Evolutionary conservation across 2,113 vertebrate species (phyloP), one percentile per base, ranked within the genome.

Genomic region (Brachyhypopomus gauderio): DNA sequence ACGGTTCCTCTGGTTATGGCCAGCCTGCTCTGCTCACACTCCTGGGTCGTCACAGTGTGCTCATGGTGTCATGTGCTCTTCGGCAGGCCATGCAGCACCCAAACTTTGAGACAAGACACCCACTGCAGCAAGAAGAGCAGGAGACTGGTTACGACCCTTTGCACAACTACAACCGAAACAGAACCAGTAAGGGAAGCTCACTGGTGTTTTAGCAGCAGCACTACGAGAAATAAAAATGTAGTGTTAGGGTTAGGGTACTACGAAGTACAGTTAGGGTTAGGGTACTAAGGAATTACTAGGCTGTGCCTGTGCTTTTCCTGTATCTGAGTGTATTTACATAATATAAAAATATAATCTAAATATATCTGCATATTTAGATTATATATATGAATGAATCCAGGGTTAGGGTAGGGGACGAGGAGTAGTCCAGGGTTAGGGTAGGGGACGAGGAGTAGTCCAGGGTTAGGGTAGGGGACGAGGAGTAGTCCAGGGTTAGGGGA

Each of bases 131-230:
- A 58, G 96, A 98, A 75, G 96, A 97, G 69, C 97, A 99, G 89
- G 98, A 99, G 94, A 95, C 96, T 4, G 97, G 96, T 45, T 93
- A 96, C 36, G 97, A 99, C 88, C 97, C 96, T 0, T 93, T 98
- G 78, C 92, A 95, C 77, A 94, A 91, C 80, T 95, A 94, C 66
- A 93, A 94, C 84, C 92, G 88, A 93, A 96, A 89, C 83, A 91
- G 56, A 74, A 90, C 91, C 88, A 92, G 96, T 98, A 91, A 90
- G 96, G 94, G 6, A 38, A 73, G 17, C 2, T 8, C 7, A 20
- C 6, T 60, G 14, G 0, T 38, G 48, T 75, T 23, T 19, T 63
- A 63, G 4, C 9, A 38, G 5, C 3, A 8, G 30, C 66, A 38
- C 8, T n/a, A 9, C 36, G 27, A 34, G 19, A 69, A 69, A 69